Conservation (phyloP, 2,888 invertebrate genomes). For the Luffia ferchaultella region DNA sequence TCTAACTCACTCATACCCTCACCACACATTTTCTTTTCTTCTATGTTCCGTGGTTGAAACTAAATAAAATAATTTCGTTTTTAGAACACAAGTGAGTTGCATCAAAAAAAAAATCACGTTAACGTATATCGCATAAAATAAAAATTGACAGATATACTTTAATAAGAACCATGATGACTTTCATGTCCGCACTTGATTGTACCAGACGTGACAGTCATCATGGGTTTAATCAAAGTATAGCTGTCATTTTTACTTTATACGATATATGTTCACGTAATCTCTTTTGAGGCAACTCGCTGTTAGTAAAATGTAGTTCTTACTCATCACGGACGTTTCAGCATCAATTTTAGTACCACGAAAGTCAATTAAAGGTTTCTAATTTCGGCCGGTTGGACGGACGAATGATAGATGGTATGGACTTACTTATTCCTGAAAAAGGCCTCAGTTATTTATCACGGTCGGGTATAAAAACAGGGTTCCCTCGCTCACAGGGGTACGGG, state of each 20-base stretch:
- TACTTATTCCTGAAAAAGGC: neutral
- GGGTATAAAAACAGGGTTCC: neutral
- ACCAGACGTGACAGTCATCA: neutral
- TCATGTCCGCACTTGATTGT: too few species aligned
- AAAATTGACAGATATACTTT: too few species aligned
- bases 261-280: neutral
- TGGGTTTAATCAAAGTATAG: neutral
- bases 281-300: too few species aligned
- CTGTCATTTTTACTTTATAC: neutral
- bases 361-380: neutral
- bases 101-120: too few species aligned
- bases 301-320: neutral
- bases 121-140: too few species aligned
- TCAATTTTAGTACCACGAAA: neutral
- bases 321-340: neutral
- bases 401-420: neutral
- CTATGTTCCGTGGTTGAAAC: too few species aligned
- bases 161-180: too few species aligned
- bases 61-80: too few species aligned
- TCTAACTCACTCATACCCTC: too few species aligned
- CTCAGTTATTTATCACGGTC: neutral
- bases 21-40: too few species aligned
- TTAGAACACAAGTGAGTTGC: too few species aligned
- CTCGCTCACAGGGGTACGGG: neutral
- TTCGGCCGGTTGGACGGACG: neutral